Conservation (phyloP, 2,797 vertebrate species). For the Cryptoblepharus egeriae region DNA sequence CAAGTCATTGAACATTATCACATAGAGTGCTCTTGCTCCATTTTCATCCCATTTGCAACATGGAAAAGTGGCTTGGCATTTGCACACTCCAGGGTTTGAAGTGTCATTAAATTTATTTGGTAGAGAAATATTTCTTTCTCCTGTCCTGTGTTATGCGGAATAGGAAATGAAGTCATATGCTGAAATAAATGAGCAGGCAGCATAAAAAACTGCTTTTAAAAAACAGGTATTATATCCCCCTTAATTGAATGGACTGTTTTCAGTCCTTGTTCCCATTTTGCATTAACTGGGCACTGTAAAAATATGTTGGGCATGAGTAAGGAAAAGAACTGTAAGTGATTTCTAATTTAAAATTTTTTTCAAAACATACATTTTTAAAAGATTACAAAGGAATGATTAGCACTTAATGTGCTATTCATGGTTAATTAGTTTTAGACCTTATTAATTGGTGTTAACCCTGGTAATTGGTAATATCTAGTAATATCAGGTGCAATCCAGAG, state of each 20-base stretch:
- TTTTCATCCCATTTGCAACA: neutral
- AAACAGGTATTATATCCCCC: constrained; percentile 24
- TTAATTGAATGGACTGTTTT: constrained; percentile 49
- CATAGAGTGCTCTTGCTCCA: neutral
- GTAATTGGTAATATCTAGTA: constrained; percentile 41
- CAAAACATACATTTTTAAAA: constrained; percentile 32
- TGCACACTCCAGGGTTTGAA: constrained; percentile 8
- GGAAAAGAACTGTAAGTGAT: constrained; percentile 11
- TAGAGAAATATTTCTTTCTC: neutral
- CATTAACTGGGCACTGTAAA: constrained; percentile 35
- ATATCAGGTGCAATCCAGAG: too few relatives aligned
- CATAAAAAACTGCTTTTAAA: constrained; percentile 10
- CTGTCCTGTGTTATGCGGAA: neutral
- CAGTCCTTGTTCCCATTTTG: constrained; percentile 6
- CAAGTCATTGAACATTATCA: constrained; percentile 5
- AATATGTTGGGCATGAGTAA: constrained; percentile 27
- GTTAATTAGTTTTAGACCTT: neutral
- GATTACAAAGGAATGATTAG: constrained; percentile 16
- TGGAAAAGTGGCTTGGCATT: neutral
- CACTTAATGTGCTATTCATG: constrained; percentile 16
- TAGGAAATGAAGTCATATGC: constrained; percentile 12
- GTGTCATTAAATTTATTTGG: neutral
- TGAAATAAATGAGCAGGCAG: constrained; percentile 23
- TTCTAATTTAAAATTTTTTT: constrained; percentile 37
- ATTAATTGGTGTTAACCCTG: neutral